phyloP scores from a whole-genome alignment of 92 coral and sea anemone species.

The Phenganax marumi region DNA sequence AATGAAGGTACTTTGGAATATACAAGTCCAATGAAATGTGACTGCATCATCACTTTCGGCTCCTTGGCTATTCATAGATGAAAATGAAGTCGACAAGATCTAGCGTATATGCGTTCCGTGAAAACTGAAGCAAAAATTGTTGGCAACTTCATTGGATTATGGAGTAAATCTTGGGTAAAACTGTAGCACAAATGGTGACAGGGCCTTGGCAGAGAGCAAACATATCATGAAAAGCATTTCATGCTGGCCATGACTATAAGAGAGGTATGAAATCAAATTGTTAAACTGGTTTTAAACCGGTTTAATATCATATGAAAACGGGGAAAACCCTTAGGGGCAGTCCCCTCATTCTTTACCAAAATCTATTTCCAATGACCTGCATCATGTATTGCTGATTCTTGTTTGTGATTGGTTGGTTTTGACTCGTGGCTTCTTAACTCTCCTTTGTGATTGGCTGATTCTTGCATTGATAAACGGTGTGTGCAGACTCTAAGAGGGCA shows the following conservation, averaged over 20 bases:
- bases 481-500: neutral
- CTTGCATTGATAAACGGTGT: neutral
- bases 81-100: slow-evolving; percentile 4
- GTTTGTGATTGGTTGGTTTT: neutral
- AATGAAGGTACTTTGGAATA: neutral
- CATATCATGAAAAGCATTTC: neutral
- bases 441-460: slow-evolving; percentile 1
- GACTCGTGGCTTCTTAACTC: slow-evolving; percentile 1
- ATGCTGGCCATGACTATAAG: neutral
- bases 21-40: neutral
- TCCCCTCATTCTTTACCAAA: neutral
- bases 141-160: neutral
- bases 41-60: neutral
- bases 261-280: neutral
- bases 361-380: neutral
- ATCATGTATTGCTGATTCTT: neutral
- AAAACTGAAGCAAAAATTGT: neutral
- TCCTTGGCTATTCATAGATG: neutral
- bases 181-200: neutral
- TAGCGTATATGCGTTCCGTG: neutral
- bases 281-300: slow-evolving; percentile 1
- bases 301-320: slow-evolving; percentile 5
- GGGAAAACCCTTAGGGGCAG: slow-evolving; percentile 14
- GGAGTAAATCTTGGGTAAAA: neutral
- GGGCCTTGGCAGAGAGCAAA: neutral